Evolutionary conservation across 2,113 vertebrate species (phyloP).

Genomic region (Thunnus thynnus): DNA sequence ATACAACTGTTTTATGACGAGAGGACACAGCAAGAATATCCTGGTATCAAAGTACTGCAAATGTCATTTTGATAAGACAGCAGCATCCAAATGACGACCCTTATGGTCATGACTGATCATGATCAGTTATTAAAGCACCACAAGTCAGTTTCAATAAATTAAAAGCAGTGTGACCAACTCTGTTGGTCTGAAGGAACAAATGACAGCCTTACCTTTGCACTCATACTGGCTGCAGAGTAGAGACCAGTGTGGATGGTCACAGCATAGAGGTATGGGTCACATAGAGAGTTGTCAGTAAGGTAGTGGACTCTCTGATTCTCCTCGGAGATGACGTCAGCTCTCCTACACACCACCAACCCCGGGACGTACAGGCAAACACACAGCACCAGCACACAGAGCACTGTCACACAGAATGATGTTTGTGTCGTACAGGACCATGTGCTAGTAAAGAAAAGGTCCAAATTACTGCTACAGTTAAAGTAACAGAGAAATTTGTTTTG

Average conservation of each 20-base stretch:
- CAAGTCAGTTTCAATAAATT: no score
- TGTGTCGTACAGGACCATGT: neutral
- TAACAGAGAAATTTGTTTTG: neutral
- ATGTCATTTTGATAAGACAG: no score
- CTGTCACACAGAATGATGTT: slow-evolving; percentile 42
- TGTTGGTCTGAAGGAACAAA: neutral
- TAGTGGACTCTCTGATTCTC: slow-evolving; percentile 72
- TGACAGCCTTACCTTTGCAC: slow-evolving; percentile 83
- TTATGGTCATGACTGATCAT: no score
- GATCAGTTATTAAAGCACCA: no score
- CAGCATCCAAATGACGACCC: no score
- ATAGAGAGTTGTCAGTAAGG: slow-evolving; percentile 78
- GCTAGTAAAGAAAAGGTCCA: neutral
- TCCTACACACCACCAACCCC: slow-evolving; percentile 63
- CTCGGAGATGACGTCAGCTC: slow-evolving; percentile 58
- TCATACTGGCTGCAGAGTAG: slow-evolving; percentile 81
- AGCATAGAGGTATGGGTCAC: slow-evolving; percentile 79
- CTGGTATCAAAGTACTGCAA: no score
- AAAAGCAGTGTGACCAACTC: no score
- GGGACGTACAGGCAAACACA: slow-evolving; percentile 72
- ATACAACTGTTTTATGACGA: no score
- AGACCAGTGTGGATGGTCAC: slow-evolving; percentile 87
- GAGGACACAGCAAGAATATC: no score
- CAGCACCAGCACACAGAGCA: slow-evolving; percentile 68
- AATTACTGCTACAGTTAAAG: neutral